Base-by-base conservation (phyloP, 2,113 vertebrate genomes). In the Labeo catla region DNA sequence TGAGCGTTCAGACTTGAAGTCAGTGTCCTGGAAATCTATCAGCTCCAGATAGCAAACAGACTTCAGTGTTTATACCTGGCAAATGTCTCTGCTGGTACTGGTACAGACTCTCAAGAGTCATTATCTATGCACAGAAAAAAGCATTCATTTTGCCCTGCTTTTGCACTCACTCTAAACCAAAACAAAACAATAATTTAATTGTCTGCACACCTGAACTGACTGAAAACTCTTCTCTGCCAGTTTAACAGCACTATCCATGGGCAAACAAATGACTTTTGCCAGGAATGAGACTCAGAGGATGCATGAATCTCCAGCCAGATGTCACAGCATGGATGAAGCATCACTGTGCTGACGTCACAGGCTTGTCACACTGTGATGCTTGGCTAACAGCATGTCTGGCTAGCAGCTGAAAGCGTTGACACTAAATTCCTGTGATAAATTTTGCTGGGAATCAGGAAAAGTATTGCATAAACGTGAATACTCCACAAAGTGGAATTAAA, bases 41-140 rank as follows among this genome's bases (percentile, higher is more conserved):
- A 82, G 77, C 8, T 52, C 47, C 6, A 81, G 70, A 84, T 52
- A 66, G 61, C 70, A 39, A 52, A 70, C 77, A 87, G 86, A 87
- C 61, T 74, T 73, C 10, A 50, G 49, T 28, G 66, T 81, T 84
- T 61, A 84, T 59, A 83, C 63, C 86, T 87, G 78, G 72, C 63
- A n/a, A 49, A 23, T 39, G 39, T 87, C 72, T 85, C 57, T 66
- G 43, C 49, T 73, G 10, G 5, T 47, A 61, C 52, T 10, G 49
- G 45, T 85, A 15, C 39, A 76, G 36, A 73, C 23, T 65, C 10
- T 28, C 8, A 61, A 11, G 10, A 50, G 61, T 2, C 8, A 16
- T 39, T 68, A 49, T 76, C 65, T 36, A 8, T 49, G 11, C 43
- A 74, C n/a, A 49, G 21, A 8, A 49, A 13, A 12, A 45, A 2